A percentile compares a stretch with the other conserved stretches of the same genome.
phyloP scores from a whole-genome alignment of 2,113 vertebrate species.

The Trichechus manatus region DNA sequence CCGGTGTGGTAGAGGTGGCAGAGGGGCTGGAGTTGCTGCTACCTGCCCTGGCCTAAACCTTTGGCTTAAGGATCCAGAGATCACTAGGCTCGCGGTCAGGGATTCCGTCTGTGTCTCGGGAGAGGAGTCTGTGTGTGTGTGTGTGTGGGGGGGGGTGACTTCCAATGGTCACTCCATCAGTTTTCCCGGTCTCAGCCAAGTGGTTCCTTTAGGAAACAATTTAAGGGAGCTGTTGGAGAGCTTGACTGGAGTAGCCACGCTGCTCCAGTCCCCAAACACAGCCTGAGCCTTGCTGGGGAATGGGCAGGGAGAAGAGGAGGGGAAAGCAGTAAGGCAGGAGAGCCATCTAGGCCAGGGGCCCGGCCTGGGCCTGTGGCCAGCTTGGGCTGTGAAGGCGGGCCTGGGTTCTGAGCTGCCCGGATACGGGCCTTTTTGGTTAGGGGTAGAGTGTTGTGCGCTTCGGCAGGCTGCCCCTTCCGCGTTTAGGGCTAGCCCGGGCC shows the following conservation, averaged over 20 bases:
- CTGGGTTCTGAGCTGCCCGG: neutral
- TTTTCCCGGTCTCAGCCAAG: neutral
- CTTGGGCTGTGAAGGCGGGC: neutral
- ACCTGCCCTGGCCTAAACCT: slow-evolving; percentile 33
- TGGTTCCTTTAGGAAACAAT: slow-evolving; percentile 57
- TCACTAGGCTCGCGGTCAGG: neutral
- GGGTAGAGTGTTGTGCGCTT: neutral
- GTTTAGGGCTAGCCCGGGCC: neutral
- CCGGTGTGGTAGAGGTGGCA: neutral
- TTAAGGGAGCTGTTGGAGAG: slow-evolving; percentile 4
- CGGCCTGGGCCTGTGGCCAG: neutral
- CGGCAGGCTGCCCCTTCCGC: neutral
- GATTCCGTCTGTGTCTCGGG: neutral
- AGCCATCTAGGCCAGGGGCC: slow-evolving; percentile 19
- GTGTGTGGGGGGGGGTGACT: neutral
- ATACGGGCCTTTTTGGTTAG: slow-evolving; percentile 19
- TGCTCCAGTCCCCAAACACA: neutral
- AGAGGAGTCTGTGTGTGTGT: neutral
- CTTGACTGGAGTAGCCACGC: neutral
- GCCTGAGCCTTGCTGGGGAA: neutral
- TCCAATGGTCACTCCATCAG: slow-evolving; percentile 40
- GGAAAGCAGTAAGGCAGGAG: neutral
- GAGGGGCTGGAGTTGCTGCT: neutral
- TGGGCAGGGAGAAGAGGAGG: neutral
- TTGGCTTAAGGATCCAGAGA: neutral